A percentile compares a stretch with the other conserved stretches of the same genome.
Evolutionary conservation across 2,113 vertebrate genomes (phyloP).

Genomic region (Oreochromis niloticus): DNA sequence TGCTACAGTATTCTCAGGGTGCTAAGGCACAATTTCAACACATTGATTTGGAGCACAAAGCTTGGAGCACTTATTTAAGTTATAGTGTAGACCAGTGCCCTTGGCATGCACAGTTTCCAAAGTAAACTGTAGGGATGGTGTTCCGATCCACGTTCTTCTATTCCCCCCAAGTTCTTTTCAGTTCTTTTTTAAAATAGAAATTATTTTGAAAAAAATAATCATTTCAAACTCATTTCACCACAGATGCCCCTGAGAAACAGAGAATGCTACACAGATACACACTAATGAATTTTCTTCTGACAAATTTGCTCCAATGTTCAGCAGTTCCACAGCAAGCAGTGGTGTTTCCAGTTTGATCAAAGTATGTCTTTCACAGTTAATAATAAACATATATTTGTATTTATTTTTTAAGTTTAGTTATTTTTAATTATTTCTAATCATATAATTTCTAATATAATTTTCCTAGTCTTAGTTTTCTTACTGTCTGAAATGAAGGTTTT

Average conservation of each 20-base stretch:
- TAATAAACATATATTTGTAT: not conserved
- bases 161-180: not conserved
- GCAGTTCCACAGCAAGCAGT: not conserved
- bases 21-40: not conserved
- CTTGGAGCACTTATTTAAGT: not conserved
- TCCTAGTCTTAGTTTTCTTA: not conserved
- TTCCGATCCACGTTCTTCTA: too few species aligned
- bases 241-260: not conserved
- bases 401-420: not conserved
- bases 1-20: not conserved
- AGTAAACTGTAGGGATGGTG: not conserved
- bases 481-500: not conserved
- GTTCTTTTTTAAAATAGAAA: not conserved
- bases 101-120: accelerated
- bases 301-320: not conserved
- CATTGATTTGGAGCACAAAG: not conserved
- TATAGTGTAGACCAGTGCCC: accelerated
- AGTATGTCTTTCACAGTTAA: not conserved
- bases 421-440: not conserved
- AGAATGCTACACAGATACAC: not conserved
- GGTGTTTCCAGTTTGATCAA: not conserved
- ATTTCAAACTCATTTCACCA: not conserved
- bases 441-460: not conserved
- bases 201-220: accelerated
- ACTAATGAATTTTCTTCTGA: accelerated